Percentiles rank a stretch among this genome's conserved stretches.
Conservation (phyloP, 2,888 invertebrate species). For the Tenthredo scrophulariae region DNA sequence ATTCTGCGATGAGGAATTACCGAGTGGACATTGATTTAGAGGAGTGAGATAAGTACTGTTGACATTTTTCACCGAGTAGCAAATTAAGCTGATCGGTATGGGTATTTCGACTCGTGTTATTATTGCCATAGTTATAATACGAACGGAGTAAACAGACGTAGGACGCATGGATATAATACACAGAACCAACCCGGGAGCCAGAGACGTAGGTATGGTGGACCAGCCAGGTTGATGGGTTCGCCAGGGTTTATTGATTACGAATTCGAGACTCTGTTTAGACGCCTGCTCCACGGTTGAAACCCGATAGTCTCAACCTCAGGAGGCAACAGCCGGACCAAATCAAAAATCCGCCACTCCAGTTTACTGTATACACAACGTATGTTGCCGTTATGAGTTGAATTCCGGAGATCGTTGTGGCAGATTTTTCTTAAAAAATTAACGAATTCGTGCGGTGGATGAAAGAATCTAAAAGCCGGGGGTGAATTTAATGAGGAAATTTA, state of each 20-base stretch:
- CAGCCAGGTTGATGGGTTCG: slow-evolving; percentile 53
- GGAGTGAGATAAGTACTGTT: background rate
- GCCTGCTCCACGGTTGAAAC: slow-evolving; percentile 60
- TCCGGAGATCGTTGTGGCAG: background rate
- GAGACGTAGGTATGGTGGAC: background rate
- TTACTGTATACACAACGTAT: background rate
- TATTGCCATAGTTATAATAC: background rate
- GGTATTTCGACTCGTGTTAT: background rate
- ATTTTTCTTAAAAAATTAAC: background rate
- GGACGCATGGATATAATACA: background rate
- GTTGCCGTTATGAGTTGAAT: background rate
- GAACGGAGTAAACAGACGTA: background rate
- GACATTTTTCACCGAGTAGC: background rate
- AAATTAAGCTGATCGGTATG: background rate
- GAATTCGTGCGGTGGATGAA: background rate
- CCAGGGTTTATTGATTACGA: slow-evolving; percentile 63
- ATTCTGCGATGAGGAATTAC: too few species aligned
- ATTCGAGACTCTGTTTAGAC: slow-evolving; percentile 66
- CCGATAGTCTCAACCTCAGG: slow-evolving; percentile 58
- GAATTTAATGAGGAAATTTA: too few species aligned
- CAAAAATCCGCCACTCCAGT: slow-evolving; percentile 54
- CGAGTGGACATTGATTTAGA: background rate
- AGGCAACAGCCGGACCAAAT: slow-evolving; percentile 62
- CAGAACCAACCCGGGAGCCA: background rate
- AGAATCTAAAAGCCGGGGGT: background rate